A percentile compares a stretch with the other conserved stretches of the same genome.
phyloP scores from a whole-genome alignment of 2,113 vertebrate genomes.

The Cyanoliseus patagonus region DNA sequence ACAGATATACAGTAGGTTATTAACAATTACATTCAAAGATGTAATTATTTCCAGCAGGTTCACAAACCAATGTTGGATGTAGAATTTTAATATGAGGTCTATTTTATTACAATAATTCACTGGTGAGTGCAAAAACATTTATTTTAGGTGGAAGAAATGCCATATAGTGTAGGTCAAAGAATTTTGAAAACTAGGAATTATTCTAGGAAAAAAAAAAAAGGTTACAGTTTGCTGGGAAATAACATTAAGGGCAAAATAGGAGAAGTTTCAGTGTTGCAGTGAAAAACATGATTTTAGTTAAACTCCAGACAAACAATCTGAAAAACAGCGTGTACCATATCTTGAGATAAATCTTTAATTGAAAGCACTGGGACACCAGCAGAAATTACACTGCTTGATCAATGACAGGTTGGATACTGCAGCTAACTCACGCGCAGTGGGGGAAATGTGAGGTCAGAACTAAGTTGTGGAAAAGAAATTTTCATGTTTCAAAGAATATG shows the following conservation, averaged over 20 bases:
- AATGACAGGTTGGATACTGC: background rate
- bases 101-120: background rate
- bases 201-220: background rate
- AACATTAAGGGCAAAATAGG: background rate
- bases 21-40: background rate
- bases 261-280: background rate
- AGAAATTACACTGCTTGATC: slow-evolving; percentile 17
- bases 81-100: background rate
- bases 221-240: background rate
- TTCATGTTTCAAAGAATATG: background rate
- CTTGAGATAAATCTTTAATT: slow-evolving; percentile 25
- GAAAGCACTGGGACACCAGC: background rate
- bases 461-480: background rate
- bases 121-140: background rate
- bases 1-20: background rate
- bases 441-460: background rate
- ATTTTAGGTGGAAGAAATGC: background rate
- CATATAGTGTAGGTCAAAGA: background rate
- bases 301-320: background rate
- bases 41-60: background rate
- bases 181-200: background rate
- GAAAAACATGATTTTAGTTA: background rate
- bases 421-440: background rate
- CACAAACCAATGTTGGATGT: background rate
- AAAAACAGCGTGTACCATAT: background rate